Evolutionary conservation across 2,113 vertebrate genomes (phyloP), one percentile per base, ranked within the genome.

Genomic region (Eublepharis macularius): DNA sequence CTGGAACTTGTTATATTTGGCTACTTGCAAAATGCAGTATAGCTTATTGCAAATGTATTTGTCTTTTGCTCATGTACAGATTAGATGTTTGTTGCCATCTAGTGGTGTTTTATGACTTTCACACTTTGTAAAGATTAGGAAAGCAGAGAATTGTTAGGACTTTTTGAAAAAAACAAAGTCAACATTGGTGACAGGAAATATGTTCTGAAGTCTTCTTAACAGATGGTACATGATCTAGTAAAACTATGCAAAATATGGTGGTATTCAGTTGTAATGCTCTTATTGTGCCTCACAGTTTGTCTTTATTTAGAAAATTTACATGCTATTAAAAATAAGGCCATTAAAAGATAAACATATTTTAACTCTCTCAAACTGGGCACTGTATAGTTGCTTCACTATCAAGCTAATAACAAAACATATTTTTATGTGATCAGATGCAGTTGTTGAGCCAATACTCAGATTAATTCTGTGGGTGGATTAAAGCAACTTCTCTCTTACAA

Each of bases 11-110:
- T 34, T 63, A 29, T 47, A 6, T 32, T 65, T 36, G 29, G 39
- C 5, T 16, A 2, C 6, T 47, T 74, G 21, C 4, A 39, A 34
- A 47, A 47, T 73, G 13, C 26, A 68, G 19, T 68, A 2, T 41
- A 39, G 6, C 12, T 34, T 75, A 74, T 41, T 45, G 17, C 32
- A 81, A 51, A 39, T 72, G 69, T 17, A 14, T 26, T 1, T 29
- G 39, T 41, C 1, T 29, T 26, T 65, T 16, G 6, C 57, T 65
- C 26, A 17, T 36, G 6, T 43, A 79, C 16, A 39, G n/a, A 14
- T 36, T 36, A n/a, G 17, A 34, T 54, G 7, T 63, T 57, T 72
- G 39, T 36, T 85, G 83, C 83, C 83, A 72, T 85, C 83, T 85
- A 79, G 66, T 85, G 83, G 76, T 79, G n/a, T 29, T 34, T 41